A percentile compares a stretch with the other conserved stretches of the same genome.
These are phyloP conservation scores for Meloidogyne exigua DNA, from an alignment of 1,140 invertebrate genomes.

Conservation along the genomic window DNA sequence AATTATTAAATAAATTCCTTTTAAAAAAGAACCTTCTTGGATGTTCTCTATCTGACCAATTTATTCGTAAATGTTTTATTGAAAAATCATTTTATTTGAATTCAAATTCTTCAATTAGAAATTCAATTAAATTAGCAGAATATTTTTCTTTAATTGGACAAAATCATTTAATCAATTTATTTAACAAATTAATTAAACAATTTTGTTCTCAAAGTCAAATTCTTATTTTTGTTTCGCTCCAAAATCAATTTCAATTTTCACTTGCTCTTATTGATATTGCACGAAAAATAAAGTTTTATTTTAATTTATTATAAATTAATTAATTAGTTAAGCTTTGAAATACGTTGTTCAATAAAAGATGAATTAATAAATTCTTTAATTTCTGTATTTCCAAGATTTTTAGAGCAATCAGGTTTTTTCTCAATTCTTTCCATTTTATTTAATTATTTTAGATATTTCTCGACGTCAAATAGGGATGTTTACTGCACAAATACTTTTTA, in stretches of 20 bases:
- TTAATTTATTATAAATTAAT: not conserved
- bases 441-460: conserved; percentile 16
- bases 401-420: conserved; percentile 6
- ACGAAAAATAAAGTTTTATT: not conserved
- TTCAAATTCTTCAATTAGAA: not conserved
- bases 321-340: not conserved
- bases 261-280: conserved; percentile 22
- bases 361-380: conserved; percentile 15
- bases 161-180: conserved; percentile 2
- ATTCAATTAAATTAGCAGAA: conserved; percentile 13
- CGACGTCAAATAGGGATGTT: conserved; percentile 25
- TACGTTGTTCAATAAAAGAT: conserved; percentile 7
- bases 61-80: conserved; percentile 2
- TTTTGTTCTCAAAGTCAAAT: conserved; percentile 5
- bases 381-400: conserved; percentile 6
- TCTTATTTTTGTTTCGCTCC: conserved; percentile 6
- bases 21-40: conserved; percentile 3
- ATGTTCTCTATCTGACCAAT: not conserved
- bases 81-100: not conserved
- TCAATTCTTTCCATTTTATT: not conserved
- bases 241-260: conserved; percentile 6
- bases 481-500: conserved; percentile 12
- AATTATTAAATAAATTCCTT: not conserved
- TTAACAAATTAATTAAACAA: not conserved
- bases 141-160: conserved; percentile 7